Evolutionary conservation across 2,113 vertebrate genomes (phyloP).

Genomic region (Plectropomus leopardus): DNA sequence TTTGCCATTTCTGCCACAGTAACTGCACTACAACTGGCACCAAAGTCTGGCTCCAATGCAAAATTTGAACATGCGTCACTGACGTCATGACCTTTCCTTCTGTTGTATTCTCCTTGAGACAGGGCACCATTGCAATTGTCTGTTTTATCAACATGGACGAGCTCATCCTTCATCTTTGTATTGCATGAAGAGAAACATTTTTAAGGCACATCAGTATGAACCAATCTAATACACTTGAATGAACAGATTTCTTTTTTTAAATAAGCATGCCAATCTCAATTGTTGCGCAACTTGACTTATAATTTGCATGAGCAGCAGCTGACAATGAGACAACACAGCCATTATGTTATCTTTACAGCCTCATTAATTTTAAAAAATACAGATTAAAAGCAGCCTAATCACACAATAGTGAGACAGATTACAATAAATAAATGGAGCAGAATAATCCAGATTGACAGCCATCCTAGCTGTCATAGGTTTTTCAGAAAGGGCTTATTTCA

Average conservation of each 20-base stretch:
- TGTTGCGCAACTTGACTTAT: neutral
- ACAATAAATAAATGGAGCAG: neutral
- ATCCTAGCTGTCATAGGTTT: slow-evolving; percentile 1
- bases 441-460: slow-evolving; percentile 39
- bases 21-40: too few species aligned
- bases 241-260: neutral
- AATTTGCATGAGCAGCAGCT: neutral
- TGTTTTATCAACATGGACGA: neutral
- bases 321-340: neutral
- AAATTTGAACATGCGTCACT: too few species aligned
- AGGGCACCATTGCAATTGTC: too few species aligned
- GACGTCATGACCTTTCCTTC: too few species aligned
- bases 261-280: neutral
- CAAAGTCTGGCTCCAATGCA: too few species aligned
- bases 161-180: neutral
- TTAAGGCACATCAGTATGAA: too few species aligned
- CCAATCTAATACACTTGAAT: neutral
- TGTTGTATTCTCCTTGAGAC: too few species aligned
- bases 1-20: too few species aligned
- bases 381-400: neutral
- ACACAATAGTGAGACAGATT: neutral
- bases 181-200: neutral
- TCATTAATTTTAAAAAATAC: neutral
- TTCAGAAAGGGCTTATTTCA: slow-evolving; percentile 1
- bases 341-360: neutral